phyloP scores from a whole-genome alignment of 2,797 vertebrate genomes.

The Otolemur crassicaudatus region DNA sequence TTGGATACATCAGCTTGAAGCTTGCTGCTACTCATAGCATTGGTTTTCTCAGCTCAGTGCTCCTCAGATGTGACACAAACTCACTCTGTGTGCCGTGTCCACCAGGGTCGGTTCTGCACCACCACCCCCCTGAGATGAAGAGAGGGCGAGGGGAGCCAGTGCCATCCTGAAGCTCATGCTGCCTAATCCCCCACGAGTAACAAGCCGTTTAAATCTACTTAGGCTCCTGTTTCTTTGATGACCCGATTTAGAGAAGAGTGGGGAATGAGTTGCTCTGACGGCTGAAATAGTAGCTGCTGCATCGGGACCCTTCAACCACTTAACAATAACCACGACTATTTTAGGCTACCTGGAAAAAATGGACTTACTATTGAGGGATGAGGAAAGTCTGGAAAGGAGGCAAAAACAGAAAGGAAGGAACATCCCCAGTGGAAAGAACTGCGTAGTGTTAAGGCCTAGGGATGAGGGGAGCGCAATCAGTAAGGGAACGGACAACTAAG shows the following conservation, averaged over 20 bases:
- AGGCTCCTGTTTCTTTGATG: not conserved
- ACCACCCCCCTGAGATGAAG: not conserved
- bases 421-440: not conserved
- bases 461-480: not conserved
- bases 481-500: not conserved
- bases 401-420: not conserved
- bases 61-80: not conserved
- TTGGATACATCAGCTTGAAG: not conserved
- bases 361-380: not conserved
- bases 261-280: not conserved
- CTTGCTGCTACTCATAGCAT: not conserved
- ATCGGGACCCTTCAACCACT: not conserved
- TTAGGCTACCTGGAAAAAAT: not conserved
- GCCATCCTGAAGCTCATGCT: not conserved
- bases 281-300: not conserved
- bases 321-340: not conserved
- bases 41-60: not conserved
- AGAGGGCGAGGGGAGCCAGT: not conserved
- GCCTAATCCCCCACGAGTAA: not conserved
- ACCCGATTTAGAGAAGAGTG: not conserved
- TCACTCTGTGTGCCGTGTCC: accelerated
- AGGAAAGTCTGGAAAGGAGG: not conserved
- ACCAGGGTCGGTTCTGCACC: not conserved
- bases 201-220: not conserved
- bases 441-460: not conserved